Evolutionary conservation across 2,888 invertebrate genomes (phyloP), one percentile per base, ranked within the genome.

Genomic region (Napeogenes inachia): DNA sequence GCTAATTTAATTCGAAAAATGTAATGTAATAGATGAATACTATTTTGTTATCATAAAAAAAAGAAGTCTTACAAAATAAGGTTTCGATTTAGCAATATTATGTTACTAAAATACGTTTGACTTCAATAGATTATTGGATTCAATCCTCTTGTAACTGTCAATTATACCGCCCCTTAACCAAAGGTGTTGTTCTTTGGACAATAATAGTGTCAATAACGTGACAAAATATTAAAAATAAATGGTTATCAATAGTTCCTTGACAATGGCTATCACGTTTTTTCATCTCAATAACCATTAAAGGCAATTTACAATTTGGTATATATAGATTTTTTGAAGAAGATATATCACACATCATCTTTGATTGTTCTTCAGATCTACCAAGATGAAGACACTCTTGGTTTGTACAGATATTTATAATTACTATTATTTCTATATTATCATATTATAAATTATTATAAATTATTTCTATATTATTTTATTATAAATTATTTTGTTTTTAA

Each of bases 261-360:
- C 87, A 85, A 81, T 78, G 74, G 80, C 79, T 82, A 85, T 85
- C 86, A 87, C 85, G 87, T 83, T 71, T 69, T 70, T 70, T 46
- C 60, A 62, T 69, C 67, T 68, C 75, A 71, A 76, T 71, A 72
- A 77, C 75, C 68, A 81, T 84, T 82, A 82, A 71, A 70, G 74
- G 70, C 75, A 77, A 78, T 82, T 74, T 77, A 76, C 71, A 74
- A 68, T 75, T 76, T 74, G 72, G 82, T 88, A 89, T 89, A 87
- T 82, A 88, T 85, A 83, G 71, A 69, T 75, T 76, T 77, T 77
- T 76, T 79, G 72, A 71, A 73, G 75, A 67, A 70, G 69, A 72
- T 38, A 50, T 69, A 73, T 68, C 75, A 73, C 84, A 85, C 82
- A 85, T 76, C 81, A 78, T 79, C 75, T 76, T 68, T 72, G 74